A percentile compares a stretch with the other conserved stretches of the same genome.
phyloP scores from a whole-genome alignment of 2,797 vertebrate genomes.

The Myotis myotis region DNA sequence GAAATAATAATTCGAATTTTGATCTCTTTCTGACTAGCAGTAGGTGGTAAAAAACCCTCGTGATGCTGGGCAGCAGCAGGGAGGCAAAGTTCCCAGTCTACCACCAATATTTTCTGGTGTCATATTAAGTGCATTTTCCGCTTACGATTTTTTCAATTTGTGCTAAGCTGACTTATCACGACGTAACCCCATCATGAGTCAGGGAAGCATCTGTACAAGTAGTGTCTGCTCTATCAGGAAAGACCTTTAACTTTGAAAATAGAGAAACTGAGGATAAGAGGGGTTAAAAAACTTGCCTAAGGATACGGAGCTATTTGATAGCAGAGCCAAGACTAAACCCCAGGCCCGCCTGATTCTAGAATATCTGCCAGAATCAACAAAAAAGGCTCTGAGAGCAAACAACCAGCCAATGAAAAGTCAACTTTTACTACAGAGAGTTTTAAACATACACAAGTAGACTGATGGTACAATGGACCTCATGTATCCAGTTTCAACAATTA shows the following conservation, averaged over 20 bases:
- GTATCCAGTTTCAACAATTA: not conserved
- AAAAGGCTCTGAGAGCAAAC: not conserved
- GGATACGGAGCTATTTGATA: not conserved
- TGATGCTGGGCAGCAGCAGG: not conserved
- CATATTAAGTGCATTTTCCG: not conserved
- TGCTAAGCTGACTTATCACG: not conserved
- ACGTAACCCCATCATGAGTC: not conserved
- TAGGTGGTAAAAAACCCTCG: not conserved
- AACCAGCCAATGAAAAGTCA: not conserved
- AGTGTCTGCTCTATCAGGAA: not conserved
- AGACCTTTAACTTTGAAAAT: not conserved
- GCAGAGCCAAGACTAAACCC: not conserved
- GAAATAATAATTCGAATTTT: not conserved
- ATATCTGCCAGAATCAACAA: not conserved
- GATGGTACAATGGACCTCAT: not conserved
- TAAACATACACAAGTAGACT: not conserved
- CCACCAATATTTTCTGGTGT: not conserved
- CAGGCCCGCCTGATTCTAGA: not conserved
- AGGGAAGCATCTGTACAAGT: not conserved
- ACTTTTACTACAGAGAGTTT: not conserved
- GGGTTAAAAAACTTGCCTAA: not conserved
- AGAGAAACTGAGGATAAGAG: not conserved
- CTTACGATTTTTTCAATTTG: not conserved
- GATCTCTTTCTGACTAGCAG: not conserved
- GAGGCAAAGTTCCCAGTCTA: too few species aligned